phyloP scores from a whole-genome alignment of 2,797 vertebrate genomes.

The Gallinago solitaria region DNA sequence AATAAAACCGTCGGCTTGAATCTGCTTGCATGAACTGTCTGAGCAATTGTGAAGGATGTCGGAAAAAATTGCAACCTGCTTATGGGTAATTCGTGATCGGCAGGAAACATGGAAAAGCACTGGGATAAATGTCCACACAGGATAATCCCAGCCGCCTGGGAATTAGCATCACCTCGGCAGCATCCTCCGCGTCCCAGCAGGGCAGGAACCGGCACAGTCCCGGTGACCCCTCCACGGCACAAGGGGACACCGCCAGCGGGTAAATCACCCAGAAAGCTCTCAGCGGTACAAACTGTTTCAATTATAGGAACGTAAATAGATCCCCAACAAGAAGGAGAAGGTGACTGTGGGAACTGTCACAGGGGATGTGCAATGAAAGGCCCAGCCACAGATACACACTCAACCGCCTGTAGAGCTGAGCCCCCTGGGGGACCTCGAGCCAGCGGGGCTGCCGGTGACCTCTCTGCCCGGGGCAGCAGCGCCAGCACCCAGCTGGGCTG shows the following conservation, averaged over 20 bases:
- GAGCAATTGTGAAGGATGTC: background rate
- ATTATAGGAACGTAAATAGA: background rate
- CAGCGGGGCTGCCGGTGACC: background rate
- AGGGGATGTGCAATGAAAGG: fast-evolving
- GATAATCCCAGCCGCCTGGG: background rate
- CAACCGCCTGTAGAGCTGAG: fast-evolving
- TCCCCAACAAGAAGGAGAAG: background rate
- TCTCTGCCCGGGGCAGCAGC: background rate
- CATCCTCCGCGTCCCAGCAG: fast-evolving
- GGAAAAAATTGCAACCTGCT: background rate
- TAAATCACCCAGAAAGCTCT: background rate
- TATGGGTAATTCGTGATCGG: background rate
- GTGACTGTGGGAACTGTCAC: background rate
- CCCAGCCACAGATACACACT: fast-evolving
- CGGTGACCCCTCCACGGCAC: background rate
- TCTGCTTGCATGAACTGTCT: background rate
- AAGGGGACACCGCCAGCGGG: fast-evolving
- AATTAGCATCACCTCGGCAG: background rate
- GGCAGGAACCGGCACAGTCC: background rate
- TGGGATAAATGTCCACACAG: fast-evolving
- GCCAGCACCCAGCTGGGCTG: background rate
- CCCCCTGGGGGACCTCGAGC: fast-evolving
- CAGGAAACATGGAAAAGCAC: background rate
- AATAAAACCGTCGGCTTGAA: background rate
- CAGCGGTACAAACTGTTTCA: background rate